Evolutionary conservation across 2,797 vertebrate species (phyloP).

Genomic region (Psittacula echo): DNA sequence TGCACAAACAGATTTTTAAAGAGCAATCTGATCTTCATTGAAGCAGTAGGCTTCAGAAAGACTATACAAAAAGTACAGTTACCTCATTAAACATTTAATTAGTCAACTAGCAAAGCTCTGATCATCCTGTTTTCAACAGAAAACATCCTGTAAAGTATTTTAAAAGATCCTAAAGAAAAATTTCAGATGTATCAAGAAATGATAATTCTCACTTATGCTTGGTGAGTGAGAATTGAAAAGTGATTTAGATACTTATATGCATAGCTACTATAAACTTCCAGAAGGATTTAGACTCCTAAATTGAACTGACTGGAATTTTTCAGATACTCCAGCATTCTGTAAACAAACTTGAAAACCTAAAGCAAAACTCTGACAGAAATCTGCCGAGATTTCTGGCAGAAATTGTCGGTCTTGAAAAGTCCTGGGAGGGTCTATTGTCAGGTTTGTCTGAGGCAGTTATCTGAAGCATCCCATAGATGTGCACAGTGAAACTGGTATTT

Average conservation of each 20-base stretch:
- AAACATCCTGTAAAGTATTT: background rate
- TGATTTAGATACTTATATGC: background rate
- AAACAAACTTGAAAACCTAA: background rate
- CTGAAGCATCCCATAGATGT: background rate
- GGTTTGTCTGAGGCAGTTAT: slow-evolving; percentile 13
- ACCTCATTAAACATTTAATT: background rate
- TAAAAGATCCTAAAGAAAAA: background rate
- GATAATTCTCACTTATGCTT: background rate
- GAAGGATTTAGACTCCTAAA: background rate
- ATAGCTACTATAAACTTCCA: background rate
- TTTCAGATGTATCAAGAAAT: background rate
- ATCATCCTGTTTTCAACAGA: background rate
- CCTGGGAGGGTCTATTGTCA: background rate
- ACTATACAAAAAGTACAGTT: background rate
- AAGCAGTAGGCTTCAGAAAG: slow-evolving; percentile 5
- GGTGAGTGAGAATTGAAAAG: background rate
- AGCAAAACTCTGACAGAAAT: background rate
- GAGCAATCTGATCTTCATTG: background rate
- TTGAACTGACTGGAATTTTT: background rate
- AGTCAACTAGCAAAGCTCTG: background rate
- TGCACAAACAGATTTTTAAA: background rate
- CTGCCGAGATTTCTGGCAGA: background rate
- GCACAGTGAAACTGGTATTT: background rate
- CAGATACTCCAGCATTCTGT: background rate
- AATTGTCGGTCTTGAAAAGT: background rate